phyloP scores from a whole-genome alignment of 1,140 invertebrate genomes.

The Apocrypta bakeri region DNA sequence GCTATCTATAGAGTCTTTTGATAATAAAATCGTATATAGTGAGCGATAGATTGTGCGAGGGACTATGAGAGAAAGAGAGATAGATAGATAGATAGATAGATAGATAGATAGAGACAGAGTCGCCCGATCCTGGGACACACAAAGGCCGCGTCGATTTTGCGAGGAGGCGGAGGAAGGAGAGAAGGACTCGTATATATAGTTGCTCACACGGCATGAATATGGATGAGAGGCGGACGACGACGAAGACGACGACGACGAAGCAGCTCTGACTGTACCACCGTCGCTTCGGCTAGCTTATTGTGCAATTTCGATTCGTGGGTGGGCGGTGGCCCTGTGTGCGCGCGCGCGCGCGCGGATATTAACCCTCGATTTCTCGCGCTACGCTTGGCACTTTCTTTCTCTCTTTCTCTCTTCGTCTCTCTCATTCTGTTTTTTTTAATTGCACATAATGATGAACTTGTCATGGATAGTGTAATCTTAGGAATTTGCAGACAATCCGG shows the following conservation, averaged over 20 bases:
- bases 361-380: background rate
- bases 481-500: background rate
- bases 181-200: background rate
- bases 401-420: no score
- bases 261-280: background rate
- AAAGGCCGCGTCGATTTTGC: background rate
- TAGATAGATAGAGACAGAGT: no score
- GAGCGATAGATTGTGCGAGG: background rate
- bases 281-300: conserved; percentile 38
- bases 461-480: background rate
- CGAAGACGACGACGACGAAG: no score
- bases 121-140: background rate
- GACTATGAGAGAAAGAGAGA: no score
- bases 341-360: background rate
- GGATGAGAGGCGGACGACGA: conserved; percentile 6
- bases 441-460: background rate
- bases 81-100: no score
- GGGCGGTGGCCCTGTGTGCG: conserved; percentile 29
- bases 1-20: background rate
- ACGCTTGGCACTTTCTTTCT: no score
- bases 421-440: no score
- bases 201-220: conserved; percentile 6
- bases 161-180: background rate
- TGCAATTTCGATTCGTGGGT: conserved; percentile 41
- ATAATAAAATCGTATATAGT: background rate